Conservation (phyloP, 2,797 vertebrate species). For the Botia almorhae region DNA sequence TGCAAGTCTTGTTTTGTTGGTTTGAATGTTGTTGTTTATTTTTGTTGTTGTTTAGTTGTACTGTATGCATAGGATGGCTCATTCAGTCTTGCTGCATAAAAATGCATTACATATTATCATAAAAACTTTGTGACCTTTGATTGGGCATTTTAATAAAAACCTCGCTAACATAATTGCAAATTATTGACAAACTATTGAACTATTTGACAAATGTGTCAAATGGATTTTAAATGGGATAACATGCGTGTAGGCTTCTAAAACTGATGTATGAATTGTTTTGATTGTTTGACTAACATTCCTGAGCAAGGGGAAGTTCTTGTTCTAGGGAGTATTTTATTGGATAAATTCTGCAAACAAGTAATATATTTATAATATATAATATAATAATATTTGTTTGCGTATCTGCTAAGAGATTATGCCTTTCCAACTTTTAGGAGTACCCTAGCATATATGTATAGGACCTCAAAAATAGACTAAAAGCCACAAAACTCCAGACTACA, state of each 20-base stretch:
- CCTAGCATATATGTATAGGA: not conserved
- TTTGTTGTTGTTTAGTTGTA: not conserved
- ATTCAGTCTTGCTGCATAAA: not conserved
- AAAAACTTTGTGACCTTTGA: not conserved
- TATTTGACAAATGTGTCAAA: not conserved
- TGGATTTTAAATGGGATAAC: not conserved
- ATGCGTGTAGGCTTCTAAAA: no score
- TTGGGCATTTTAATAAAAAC: no score
- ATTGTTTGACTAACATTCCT: not conserved
- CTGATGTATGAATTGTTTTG: not conserved
- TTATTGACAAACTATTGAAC: no score
- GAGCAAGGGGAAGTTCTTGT: no score
- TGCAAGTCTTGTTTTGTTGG: slow-evolving; percentile 77
- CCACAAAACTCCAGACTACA: slow-evolving; percentile 32
- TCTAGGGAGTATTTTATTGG: no score
- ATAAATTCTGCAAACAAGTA: no score
- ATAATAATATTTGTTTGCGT: no score
- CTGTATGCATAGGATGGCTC: slow-evolving; percentile 5
- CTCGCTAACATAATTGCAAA: no score
- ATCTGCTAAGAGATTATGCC: no score
- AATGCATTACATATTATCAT: not conserved
- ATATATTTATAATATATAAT: no score
- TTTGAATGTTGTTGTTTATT: slow-evolving; percentile 63
- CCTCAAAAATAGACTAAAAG: not conserved
- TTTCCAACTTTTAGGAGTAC: not conserved